Conservation (phyloP, 1,140 invertebrate species). For the Penaeus vannamei region DNA sequence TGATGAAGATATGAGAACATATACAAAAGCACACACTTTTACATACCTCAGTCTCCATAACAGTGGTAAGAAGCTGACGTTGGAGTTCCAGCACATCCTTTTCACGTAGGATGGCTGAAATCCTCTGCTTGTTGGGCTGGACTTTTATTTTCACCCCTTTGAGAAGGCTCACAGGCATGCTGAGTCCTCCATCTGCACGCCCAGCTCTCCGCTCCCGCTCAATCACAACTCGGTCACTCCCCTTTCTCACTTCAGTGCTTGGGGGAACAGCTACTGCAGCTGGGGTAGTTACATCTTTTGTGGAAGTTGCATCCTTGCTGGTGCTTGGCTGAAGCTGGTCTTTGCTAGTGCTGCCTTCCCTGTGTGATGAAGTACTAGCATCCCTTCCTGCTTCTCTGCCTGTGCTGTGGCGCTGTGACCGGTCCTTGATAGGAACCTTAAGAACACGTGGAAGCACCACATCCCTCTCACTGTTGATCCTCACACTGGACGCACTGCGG, state of each 20-base stretch:
- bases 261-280: background rate
- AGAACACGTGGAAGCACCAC: constrained; percentile 60
- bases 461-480: constrained; percentile 55
- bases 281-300: background rate
- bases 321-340: background rate
- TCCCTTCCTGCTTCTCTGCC: constrained; percentile 4
- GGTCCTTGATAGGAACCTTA: constrained; percentile 65
- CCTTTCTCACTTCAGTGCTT: background rate
- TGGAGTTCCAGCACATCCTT: constrained; percentile 85
- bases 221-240: constrained; percentile 60
- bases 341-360: background rate
- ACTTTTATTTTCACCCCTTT: constrained; percentile 65
- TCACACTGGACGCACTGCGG: constrained; percentile 58
- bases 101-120: constrained; percentile 86
- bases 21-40: background rate
- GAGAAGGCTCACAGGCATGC: constrained; percentile 63
- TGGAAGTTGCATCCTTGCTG: background rate
- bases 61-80: constrained; percentile 84
- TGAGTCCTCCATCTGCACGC: constrained; percentile 60
- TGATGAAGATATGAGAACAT: background rate
- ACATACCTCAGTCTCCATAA: constrained; percentile 86
- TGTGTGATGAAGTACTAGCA: background rate
- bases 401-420: constrained; percentile 34
- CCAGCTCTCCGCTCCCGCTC: constrained; percentile 57
- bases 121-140: constrained; percentile 76